Evolutionary conservation across 2,113 vertebrate genomes (phyloP).

Genomic region (Lethenteron camtschaticum): DNA sequence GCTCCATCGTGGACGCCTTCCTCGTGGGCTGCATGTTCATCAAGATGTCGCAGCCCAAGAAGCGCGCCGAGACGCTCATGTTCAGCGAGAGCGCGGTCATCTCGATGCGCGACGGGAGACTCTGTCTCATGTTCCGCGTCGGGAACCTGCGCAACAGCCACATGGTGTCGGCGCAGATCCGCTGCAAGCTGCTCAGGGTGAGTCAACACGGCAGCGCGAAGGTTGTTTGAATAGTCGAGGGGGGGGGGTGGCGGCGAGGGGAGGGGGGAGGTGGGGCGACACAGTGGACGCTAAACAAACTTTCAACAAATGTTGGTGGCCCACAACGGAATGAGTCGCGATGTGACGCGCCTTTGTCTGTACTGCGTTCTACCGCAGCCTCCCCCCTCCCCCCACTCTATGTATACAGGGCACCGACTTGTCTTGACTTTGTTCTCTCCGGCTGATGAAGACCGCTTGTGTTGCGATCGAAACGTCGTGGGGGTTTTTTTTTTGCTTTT

Average conservation of each 20-base stretch:
- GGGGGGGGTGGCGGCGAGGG: neutral
- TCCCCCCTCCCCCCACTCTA: no score
- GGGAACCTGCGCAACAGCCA: constrained; percentile 98
- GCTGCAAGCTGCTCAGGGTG: constrained; percentile 97
- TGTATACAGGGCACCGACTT: no score
- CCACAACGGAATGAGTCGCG: neutral
- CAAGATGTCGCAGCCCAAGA: constrained; percentile 99
- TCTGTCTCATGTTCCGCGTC: constrained; percentile 93
- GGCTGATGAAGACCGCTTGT: no score
- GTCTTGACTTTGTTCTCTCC: no score
- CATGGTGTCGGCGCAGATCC: constrained; percentile 97
- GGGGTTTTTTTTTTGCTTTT: no score
- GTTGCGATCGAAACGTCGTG: no score
- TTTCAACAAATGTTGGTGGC: neutral
- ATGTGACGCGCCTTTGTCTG: no score
- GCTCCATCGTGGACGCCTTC: constrained; percentile 96
- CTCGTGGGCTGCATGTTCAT: constrained; percentile 99
- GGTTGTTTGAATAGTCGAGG: neutral
- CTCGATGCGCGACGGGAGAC: constrained; percentile 87
- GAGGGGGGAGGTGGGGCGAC: neutral
- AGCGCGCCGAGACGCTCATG: constrained; percentile 89
- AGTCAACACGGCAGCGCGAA: constrained; percentile 16
- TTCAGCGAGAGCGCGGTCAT: constrained; percentile 88
- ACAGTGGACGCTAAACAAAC: neutral
- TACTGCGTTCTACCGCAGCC: no score